Evolutionary conservation across 2,113 vertebrate species (phyloP).

Genomic region (Sisor rabdophorus): DNA sequence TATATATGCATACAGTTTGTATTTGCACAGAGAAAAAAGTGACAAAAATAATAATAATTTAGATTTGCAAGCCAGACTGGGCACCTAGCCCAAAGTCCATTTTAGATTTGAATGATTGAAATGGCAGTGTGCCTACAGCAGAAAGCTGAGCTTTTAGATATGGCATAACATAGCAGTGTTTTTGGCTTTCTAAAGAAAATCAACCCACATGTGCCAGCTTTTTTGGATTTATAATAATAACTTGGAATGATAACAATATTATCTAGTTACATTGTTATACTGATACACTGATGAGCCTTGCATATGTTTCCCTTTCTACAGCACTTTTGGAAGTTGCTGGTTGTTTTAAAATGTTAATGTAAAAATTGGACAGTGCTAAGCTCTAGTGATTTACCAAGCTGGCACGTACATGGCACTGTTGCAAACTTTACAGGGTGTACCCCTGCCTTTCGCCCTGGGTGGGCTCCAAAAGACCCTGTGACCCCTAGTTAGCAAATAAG

Average conservation of each 20-base stretch:
- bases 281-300: neutral
- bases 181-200: neutral
- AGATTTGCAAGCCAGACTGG: constrained; percentile 32
- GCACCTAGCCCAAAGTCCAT: constrained; percentile 52
- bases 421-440: too few relatives aligned
- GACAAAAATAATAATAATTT: constrained; percentile 10
- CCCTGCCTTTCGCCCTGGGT: too few relatives aligned
- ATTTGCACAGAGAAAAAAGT: neutral
- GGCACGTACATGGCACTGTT: too few relatives aligned
- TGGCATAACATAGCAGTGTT: neutral
- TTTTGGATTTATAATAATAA: constrained; percentile 19
- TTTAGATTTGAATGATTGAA: constrained; percentile 63
- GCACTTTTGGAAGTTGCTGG: neutral
- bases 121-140: constrained; percentile 59
- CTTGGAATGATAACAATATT: constrained; percentile 5
- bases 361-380: too few relatives aligned
- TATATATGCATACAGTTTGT: too few relatives aligned
- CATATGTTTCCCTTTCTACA: neutral
- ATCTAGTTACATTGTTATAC: neutral
- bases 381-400: too few relatives aligned
- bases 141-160: constrained; percentile 31
- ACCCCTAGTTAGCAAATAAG: too few relatives aligned
- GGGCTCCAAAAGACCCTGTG: too few relatives aligned
- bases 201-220: neutral
- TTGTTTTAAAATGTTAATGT: too few relatives aligned